These are phyloP conservation scores for Galleria mellonella DNA, from an alignment of 1,140 invertebrate genomes.

Conservation along the genomic window DNA sequence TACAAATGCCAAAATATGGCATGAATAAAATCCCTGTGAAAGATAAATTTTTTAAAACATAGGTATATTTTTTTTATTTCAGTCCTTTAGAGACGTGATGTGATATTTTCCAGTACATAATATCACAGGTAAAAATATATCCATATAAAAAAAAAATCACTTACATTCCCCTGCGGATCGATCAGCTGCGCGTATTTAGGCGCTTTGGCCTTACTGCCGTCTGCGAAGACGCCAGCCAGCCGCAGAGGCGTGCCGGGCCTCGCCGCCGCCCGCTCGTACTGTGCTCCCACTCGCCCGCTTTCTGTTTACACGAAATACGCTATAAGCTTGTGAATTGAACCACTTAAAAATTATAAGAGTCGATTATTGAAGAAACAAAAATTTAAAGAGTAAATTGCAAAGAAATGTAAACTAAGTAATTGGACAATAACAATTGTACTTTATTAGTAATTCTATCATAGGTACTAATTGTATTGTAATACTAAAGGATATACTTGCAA, in stretches of 20 bases:
- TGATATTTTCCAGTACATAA: too few species aligned
- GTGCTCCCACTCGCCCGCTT: constrained; percentile 51
- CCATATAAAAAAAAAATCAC: constrained; percentile 9
- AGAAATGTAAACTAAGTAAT: constrained; percentile 2
- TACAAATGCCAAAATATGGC: too few species aligned
- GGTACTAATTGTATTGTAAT: too few species aligned
- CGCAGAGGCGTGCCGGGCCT: constrained; percentile 64
- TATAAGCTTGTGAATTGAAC: background rate
- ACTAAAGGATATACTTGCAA: too few species aligned
- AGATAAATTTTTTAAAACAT: too few species aligned
- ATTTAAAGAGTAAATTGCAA: background rate
- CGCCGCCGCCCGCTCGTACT: constrained; percentile 61
- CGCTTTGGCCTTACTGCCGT: constrained; percentile 61
- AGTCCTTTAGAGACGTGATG: too few species aligned
- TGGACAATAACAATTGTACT: background rate
- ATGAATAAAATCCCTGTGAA: too few species aligned
- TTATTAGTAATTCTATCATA: too few species aligned
- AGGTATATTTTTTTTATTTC: too few species aligned
- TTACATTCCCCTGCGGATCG: constrained; percentile 62
- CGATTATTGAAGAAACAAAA: too few species aligned
- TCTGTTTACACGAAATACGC: constrained; percentile 17
- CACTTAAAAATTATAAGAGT: too few species aligned
- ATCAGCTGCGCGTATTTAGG: constrained; percentile 64
- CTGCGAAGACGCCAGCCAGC: constrained; percentile 68
- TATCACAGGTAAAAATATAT: too few species aligned